These are phyloP conservation scores for Hedychridium roseum DNA, from an alignment of 2,888 invertebrate species.

Conservation along the genomic window DNA sequence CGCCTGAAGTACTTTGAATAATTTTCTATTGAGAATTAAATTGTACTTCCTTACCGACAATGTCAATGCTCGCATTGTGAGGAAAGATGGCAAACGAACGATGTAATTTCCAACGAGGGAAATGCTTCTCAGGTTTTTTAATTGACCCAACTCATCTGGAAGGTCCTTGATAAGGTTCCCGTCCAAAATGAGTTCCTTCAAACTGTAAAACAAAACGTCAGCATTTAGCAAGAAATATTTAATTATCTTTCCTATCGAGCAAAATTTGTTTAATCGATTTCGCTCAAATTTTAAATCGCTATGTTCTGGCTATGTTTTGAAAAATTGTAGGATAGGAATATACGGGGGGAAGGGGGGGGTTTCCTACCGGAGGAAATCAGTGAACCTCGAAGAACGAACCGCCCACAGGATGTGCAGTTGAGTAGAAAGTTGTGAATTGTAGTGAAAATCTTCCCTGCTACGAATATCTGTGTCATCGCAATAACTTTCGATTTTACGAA, in stretches of 20 bases:
- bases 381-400: constrained; percentile 43
- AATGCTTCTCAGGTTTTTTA: constrained; percentile 70
- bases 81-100: constrained; percentile 63
- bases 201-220: constrained; percentile 65
- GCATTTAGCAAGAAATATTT: no score
- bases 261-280: no score
- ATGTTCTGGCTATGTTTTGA: no score
- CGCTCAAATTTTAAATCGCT: no score
- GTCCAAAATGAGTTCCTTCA: constrained; percentile 76
- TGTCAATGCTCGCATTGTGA: constrained; percentile 69
- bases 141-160: constrained; percentile 69
- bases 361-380: no score
- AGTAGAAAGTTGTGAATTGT: constrained; percentile 45
- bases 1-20: not conserved
- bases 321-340: no score
- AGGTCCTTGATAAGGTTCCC: constrained; percentile 76
- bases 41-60: constrained; percentile 63
- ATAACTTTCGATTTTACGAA: constrained; percentile 39
- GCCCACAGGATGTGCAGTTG: constrained; percentile 46
- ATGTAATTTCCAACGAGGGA: constrained; percentile 69
- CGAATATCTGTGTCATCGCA: constrained; percentile 39
- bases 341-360: no score
- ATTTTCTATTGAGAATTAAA: constrained; percentile 2
- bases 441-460: constrained; percentile 42
- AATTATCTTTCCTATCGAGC: no score